Evolutionary conservation across 2,888 invertebrate genomes (phyloP), one percentile per base, ranked within the genome.

Genomic region (Nomada ferruginata): DNA sequence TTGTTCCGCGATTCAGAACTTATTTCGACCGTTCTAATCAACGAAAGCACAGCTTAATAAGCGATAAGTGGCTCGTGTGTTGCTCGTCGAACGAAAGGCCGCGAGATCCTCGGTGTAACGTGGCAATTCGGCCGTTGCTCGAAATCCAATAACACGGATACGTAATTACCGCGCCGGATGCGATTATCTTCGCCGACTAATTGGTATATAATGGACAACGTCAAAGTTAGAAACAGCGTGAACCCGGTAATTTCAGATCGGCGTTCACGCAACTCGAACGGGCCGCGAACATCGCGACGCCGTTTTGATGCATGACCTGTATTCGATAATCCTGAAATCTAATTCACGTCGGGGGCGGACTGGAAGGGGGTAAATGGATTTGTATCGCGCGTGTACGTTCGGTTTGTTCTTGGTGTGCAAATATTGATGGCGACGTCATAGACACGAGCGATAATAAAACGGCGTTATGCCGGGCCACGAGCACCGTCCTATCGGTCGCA

Each of bases 271-370:
- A 20, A 23, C 60, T 44, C 44, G 73, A 66, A 13, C 61, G 42
- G 53, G 15, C 15, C n/a, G 11, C 52, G 44, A 2, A 15, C 44
- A 42, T 10, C 60, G 50, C 15, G 55, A 59, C 69, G 42, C 70
- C 61, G 64, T 57, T 82, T 72, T 50, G 82, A 76, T 36, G 82
- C 82, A 64, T 13, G 69, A 82, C 55, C 76, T 55, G 82, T 52
- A 76, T 69, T 60, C 76, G 76, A 76, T 82, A 73, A 82, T 76
- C 53, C 60, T 61, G 76, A 76, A 82, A 76, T 82, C 71, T 68
- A 82, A 76, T 82, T 82, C 64, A 47, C 66, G 53, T 52, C 52
- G 64, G 52, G 20, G 55, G 60, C 29, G 66, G 29, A 36, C 2
- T 2, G 9, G 23, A 53, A 3, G 20, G 26, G 20, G 65, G 65